Conservation (phyloP, 2,888 invertebrate genomes). For the Dendrolimus pini region DNA sequence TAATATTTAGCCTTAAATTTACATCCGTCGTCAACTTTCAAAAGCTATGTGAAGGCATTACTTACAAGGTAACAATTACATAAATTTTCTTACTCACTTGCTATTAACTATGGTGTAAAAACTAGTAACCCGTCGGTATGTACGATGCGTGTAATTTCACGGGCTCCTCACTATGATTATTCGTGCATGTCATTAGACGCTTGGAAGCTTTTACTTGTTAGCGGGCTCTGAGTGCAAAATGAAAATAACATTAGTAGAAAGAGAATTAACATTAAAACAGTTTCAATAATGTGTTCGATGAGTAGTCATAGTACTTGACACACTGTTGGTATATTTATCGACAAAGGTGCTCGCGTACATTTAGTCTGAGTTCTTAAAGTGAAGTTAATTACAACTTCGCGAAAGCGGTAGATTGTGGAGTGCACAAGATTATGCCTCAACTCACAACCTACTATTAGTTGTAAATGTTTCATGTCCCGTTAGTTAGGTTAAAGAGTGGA, state of each 20-base stretch:
- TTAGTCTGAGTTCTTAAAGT: too few species aligned
- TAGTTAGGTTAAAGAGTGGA: too few species aligned
- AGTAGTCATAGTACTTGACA: conserved; percentile 19
- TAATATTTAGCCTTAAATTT: conserved; percentile 1
- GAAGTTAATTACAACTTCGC: too few species aligned
- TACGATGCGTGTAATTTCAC: conserved; percentile 43
- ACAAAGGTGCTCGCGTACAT: too few species aligned
- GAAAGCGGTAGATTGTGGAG: too few species aligned
- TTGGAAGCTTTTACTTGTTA: conserved; percentile 30
- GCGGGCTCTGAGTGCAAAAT: conserved; percentile 21
- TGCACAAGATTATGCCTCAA: too few species aligned
- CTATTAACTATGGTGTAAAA: conserved; percentile 46
- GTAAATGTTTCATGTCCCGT: too few species aligned
- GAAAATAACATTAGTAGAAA: conserved; percentile 27
- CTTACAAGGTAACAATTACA: conserved; percentile 41
- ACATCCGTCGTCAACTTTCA: conserved; percentile 46
- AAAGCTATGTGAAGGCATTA: conserved; percentile 37
- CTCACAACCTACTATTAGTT: too few species aligned
- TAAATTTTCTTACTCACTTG: conserved; percentile 36
- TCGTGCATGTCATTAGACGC: conserved; percentile 41
- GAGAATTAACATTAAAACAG: conserved; percentile 29
- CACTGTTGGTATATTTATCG: conserved; percentile 7
- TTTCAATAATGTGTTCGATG: conserved; percentile 23
- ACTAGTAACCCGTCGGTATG: conserved; percentile 24
- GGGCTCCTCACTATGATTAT: conserved; percentile 32